phyloP scores from a whole-genome alignment of 2,797 vertebrate genomes.

The Octomys mimax region DNA sequence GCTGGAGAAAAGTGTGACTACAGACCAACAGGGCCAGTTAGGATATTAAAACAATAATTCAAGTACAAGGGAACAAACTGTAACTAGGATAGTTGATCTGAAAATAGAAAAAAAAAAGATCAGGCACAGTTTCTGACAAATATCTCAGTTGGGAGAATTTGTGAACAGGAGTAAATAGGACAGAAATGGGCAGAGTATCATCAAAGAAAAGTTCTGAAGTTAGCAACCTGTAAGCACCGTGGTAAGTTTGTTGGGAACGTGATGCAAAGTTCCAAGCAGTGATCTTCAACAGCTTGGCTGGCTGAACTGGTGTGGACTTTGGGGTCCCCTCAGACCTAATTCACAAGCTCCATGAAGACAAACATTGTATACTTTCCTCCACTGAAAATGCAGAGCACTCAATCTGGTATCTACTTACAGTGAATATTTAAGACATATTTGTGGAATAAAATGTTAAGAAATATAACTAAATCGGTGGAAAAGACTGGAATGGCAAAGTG shows the following conservation, averaged over 20 bases:
- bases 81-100: not conserved
- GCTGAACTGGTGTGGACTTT: not conserved
- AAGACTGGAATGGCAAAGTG: not conserved
- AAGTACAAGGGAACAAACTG: not conserved
- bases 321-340: not conserved
- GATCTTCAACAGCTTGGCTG: not conserved
- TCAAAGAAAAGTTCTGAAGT: not conserved
- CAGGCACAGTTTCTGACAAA: slow-evolving; percentile 9
- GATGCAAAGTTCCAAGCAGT: not conserved
- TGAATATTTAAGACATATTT: not conserved
- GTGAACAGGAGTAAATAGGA: not conserved
- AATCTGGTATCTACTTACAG: not conserved
- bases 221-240: not conserved
- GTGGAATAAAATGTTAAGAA: not conserved
- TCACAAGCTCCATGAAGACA: not conserved
- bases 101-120: slow-evolving; percentile 5
- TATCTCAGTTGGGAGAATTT: not conserved
- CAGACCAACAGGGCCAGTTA: not conserved
- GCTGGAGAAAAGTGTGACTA: not conserved
- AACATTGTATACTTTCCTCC: not conserved
- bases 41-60: slow-evolving; percentile 45
- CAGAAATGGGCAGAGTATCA: not conserved
- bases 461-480: not conserved
- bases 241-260: not conserved
- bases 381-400: not conserved